Evolutionary conservation across 2,797 vertebrate species (phyloP), one percentile per base, ranked within the genome.

Genomic region (Dendrocincla tyrannina): DNA sequence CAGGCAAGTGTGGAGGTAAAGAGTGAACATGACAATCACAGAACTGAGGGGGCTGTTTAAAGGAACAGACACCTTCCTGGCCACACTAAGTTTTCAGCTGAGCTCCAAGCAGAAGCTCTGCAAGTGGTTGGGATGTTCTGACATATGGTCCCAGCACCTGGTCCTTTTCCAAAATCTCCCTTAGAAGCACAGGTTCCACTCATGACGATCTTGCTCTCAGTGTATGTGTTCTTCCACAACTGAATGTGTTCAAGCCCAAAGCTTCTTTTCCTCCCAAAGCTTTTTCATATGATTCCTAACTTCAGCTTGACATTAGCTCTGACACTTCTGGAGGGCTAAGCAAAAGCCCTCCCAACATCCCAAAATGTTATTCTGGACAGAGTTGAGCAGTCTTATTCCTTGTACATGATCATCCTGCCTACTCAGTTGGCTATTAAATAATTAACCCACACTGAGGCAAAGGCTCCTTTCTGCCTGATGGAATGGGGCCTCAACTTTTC

Each of bases 391-490:
- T 58, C 32, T 93, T 60, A 52, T 67, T 89, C 75, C 72, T 74
- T 16, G 32, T 39, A 58, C 32, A 9, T 41, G 44, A 89, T 35
- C 22, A 1, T 56, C 37, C 63, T 72, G 83, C 49, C 73, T 64
- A 53, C 79, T 88, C 83, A 80, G 83, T 25, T 35, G 7, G n/a
- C 41, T 75, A 72, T 39, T 83, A 86, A 95, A 86, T 84, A 84
- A 93, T 90, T 94, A 94, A 93, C 76, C 72, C 64, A 88, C 44
- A 35, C 11, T n/a, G 50, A 91, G 27, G 79, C 25, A 90, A 88
- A 64, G 56, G 73, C 69, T 93, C 32, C 49, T 72, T 86, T 90
- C 66, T 63, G 79, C 79, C 49, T 74, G 58, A 42, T 24, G 13
- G 58, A 58, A 84, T 42, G 49, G 41, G 37, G 66, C 49, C 76